These are phyloP conservation scores for Drosophila littoralis DNA, from an alignment of 1,140 invertebrate genomes.

Conservation along the genomic window DNA sequence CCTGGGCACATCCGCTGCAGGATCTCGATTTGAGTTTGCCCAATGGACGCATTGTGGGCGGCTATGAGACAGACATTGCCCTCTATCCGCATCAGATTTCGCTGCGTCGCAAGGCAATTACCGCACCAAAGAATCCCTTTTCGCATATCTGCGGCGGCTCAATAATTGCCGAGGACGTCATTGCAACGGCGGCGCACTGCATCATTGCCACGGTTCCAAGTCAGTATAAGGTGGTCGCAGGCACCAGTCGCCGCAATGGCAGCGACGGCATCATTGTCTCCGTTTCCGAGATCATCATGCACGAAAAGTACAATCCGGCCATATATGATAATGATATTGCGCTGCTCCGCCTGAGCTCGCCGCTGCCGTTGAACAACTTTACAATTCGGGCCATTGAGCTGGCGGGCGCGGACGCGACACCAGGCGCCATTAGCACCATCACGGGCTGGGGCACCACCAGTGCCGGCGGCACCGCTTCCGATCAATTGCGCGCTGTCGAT, in stretches of 20 bases:
- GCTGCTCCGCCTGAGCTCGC: conserved; percentile 54
- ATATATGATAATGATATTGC: conserved; percentile 78
- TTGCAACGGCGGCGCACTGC: conserved; percentile 81
- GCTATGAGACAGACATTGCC: conserved; percentile 47
- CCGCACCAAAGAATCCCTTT: conserved; percentile 36
- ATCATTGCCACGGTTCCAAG: conserved; percentile 60
- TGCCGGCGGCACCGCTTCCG: conserved; percentile 47
- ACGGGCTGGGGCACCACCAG: conserved; percentile 84
- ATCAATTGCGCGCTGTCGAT: conserved; percentile 62
- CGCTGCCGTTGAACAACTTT: conserved; percentile 74
- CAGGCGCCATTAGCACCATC: conserved; percentile 64
- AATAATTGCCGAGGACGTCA: conserved; percentile 77
- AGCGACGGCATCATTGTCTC: conserved; percentile 65
- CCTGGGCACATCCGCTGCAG: conserved; percentile 44
- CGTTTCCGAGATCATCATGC: conserved; percentile 73
- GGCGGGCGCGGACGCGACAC: conserved; percentile 1
- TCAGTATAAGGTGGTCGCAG: conserved; percentile 69
- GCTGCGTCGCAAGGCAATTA: conserved; percentile 62
- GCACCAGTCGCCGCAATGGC: conserved; percentile 53
- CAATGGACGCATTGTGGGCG: conserved; percentile 72
- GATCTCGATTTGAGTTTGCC: conserved; percentile 11
- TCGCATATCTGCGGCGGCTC: conserved; percentile 86
- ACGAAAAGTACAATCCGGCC: conserved; percentile 68
- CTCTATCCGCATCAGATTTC: conserved; percentile 72
- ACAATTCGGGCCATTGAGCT: conserved; percentile 63